A percentile compares a stretch with the other conserved stretches of the same genome.
Evolutionary conservation across 2,797 vertebrate species (phyloP).

Genomic region (Fringilla coelebs): DNA sequence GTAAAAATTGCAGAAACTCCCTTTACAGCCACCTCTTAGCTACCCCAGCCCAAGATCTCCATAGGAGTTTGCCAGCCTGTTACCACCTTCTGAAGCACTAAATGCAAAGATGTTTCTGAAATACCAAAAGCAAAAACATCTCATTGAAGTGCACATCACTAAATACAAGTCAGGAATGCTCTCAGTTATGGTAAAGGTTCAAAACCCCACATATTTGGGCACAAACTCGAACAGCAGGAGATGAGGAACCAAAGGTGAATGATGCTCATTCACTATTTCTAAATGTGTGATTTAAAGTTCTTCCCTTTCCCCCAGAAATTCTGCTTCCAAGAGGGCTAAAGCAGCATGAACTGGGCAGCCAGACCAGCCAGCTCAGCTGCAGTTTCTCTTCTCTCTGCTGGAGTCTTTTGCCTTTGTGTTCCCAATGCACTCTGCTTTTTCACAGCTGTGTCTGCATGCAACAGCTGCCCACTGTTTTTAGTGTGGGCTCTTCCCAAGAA

Average conservation of each 20-base stretch:
- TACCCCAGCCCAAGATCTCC: background rate
- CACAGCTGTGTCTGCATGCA: background rate
- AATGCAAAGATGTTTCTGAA: background rate
- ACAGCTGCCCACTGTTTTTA: background rate
- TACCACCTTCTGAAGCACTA: background rate
- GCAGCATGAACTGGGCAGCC: background rate
- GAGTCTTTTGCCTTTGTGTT: background rate
- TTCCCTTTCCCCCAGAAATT: background rate
- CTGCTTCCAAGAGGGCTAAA: background rate
- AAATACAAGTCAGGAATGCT: background rate
- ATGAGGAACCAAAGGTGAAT: background rate
- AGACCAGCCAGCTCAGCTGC: background rate
- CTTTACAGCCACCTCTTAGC: background rate
- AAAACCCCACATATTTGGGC: background rate
- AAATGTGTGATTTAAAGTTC: background rate
- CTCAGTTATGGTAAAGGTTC: background rate
- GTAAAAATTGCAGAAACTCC: background rate
- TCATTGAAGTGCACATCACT: background rate
- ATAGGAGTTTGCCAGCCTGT: background rate
- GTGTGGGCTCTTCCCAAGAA: background rate
- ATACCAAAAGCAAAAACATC: background rate
- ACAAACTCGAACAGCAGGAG: background rate
- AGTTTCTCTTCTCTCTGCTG: background rate
- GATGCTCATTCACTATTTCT: background rate
- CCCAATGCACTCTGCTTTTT: background rate